Evolutionary conservation across 2,113 vertebrate genomes (phyloP).

Genomic region (Emydura subglobosa): DNA sequence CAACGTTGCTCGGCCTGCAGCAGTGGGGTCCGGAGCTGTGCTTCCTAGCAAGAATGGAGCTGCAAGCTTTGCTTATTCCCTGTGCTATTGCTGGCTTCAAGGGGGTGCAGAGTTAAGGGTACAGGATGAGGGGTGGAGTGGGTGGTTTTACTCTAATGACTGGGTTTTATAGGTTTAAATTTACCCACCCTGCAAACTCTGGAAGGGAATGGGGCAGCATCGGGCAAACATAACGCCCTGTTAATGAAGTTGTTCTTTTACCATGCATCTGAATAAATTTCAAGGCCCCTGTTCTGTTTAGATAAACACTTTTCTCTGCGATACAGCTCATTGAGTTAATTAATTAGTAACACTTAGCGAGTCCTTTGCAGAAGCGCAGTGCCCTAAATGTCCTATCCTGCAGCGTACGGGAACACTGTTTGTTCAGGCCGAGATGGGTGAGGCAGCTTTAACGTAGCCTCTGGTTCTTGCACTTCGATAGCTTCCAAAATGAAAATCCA

Average conservation of each 20-base stretch:
- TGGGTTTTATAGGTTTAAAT: neutral
- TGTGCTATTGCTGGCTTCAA: neutral
- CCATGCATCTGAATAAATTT: neutral
- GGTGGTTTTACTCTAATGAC: neutral
- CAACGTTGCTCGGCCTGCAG: neutral
- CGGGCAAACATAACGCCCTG: neutral
- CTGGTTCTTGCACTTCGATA: conserved; percentile 71
- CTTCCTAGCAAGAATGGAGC: rapidly evolving
- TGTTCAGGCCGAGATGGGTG: conserved; percentile 73
- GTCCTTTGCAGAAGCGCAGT: conserved; percentile 10
- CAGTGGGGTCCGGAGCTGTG: neutral
- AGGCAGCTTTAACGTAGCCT: conserved; percentile 65
- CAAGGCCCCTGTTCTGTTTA: conserved; percentile 34
- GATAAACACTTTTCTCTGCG: conserved; percentile 30
- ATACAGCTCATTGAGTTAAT: conserved; percentile 24
- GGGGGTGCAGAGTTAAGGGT: rapidly evolving
- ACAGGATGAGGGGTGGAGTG: neutral
- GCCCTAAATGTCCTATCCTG: neutral
- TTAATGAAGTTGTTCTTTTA: conserved; percentile 31
- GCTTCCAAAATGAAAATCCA: conserved; percentile 76
- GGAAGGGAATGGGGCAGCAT: rapidly evolving
- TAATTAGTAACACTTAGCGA: neutral
- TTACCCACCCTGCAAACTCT: neutral
- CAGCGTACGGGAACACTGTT: conserved; percentile 59
- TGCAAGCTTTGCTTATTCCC: neutral